These are phyloP conservation scores for Nesogale talazaci DNA, from an alignment of 2,113 vertebrate genomes.

Conservation along the genomic window DNA sequence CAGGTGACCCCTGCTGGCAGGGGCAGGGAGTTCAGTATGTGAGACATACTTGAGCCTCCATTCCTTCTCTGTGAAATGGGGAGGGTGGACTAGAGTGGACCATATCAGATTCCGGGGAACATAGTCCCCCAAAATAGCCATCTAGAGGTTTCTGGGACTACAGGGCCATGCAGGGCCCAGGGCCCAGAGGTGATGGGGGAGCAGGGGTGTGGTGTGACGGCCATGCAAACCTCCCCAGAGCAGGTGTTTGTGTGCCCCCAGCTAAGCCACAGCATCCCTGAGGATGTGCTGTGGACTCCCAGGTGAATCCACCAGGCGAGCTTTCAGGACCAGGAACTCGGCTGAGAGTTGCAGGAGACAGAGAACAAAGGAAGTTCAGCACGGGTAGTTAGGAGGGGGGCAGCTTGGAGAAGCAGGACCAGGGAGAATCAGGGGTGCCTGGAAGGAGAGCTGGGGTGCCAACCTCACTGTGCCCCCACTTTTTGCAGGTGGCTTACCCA, in stretches of 20 bases:
- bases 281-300: fast-evolving
- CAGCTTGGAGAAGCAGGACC: too few relatives aligned
- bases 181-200: too few relatives aligned
- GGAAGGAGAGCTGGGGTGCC: not conserved
- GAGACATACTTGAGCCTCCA: not conserved
- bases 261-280: not conserved
- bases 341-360: not conserved
- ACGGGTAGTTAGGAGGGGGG: too few relatives aligned
- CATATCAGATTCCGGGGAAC: not conserved
- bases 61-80: not conserved
- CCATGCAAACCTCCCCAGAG: not conserved
- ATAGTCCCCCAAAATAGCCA: not conserved
- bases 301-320: fast-evolving
- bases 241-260: too few relatives aligned
- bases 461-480: not conserved
- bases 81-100: fast-evolving
- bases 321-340: fast-evolving
- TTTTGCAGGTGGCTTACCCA: not conserved
- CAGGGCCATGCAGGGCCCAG: not conserved
- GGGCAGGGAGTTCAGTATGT: not conserved
- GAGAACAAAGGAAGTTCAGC: not conserved
- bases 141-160: not conserved
- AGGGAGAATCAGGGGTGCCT: not conserved
- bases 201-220: fast-evolving
- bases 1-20: fast-evolving